Evolutionary conservation across 2,113 vertebrate species (phyloP), one percentile per base, ranked within the genome.

Genomic region (Laterallus jamaicensis): DNA sequence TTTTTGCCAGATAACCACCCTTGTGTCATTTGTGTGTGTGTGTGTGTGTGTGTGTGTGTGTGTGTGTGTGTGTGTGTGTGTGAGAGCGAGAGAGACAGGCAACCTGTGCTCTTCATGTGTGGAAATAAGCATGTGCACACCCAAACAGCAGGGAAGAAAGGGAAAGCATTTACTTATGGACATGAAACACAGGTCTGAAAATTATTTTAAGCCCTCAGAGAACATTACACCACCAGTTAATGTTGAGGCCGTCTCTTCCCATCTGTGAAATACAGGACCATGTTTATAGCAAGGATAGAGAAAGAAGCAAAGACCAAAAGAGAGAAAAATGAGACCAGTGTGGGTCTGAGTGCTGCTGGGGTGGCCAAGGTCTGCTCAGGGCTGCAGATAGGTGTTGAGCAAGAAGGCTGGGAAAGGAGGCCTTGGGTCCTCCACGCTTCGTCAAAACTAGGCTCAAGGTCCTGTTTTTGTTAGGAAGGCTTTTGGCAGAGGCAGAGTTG

Each of bases 181-280:
- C 68, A 29, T 54, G 28, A 78, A 66, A 64, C 28, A 17, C 22
- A 69, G 55, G 86, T 78, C 42, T 92, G 80, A 68, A 40, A 80
- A 37, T 95, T 92, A 62, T 87, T 92, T 82, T 66, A 94, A 87
- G 21, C 14, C 74, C 62, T 66, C 67, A 82, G 92, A 96, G 95
- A 96, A 88, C 0, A 0, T 75, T 81, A 26, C 73, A 31, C 11
- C 32, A 26, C 39, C 37, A 47, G 0, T 49, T 49, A 49, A 39
- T 17, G 56, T 4, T 47, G 12, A 31, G 32, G 49, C 67, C 40
- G 5, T 74, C 69, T 86, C 74, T 68, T 40, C 29, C 26, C n/a
- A 15, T 13, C 60, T 78, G 56, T 78, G 82, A 52, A 82, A 17
- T 10, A 15, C 0, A 39, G 70, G 58, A 14, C 42, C 1, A 4